Conservation (phyloP, 2,797 vertebrate species). For the Gallinago solitaria region DNA sequence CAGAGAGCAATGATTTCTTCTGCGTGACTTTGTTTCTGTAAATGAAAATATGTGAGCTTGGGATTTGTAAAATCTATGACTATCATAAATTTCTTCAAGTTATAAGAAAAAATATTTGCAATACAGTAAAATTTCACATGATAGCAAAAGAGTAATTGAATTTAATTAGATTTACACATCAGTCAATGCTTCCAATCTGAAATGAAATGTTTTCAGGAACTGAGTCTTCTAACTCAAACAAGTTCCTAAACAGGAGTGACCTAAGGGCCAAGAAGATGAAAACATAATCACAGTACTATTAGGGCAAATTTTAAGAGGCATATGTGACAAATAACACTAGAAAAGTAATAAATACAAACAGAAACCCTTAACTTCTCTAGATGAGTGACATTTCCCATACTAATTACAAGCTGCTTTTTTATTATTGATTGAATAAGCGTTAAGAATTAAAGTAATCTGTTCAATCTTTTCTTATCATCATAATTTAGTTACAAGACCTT, state of each 20-base stretch:
- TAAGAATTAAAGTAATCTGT: conserved; percentile 53
- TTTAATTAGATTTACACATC: conserved; percentile 49
- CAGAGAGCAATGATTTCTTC: conserved; percentile 38
- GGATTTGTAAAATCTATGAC: conserved; percentile 28
- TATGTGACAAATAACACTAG: not conserved
- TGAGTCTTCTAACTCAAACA: conserved; percentile 16
- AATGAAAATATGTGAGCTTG: conserved; percentile 29
- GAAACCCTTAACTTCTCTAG: conserved; percentile 3
- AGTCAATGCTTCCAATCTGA: conserved; percentile 19
- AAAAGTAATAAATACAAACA: conserved; percentile 29
- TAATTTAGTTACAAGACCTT: conserved; percentile 35
- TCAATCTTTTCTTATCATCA: conserved; percentile 23
- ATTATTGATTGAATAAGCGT: conserved; percentile 54
- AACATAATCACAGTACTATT: conserved; percentile 29
- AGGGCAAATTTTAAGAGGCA: conserved; percentile 24
- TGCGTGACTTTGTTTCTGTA: conserved; percentile 34
- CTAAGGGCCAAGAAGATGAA: not conserved
- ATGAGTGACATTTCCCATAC: conserved; percentile 20
- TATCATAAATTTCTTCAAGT: conserved; percentile 20
- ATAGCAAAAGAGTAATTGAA: conserved; percentile 25
- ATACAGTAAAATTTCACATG: conserved; percentile 16
- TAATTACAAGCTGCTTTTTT: conserved; percentile 45
- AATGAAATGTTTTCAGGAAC: conserved; percentile 46
- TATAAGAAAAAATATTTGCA: conserved; percentile 41
- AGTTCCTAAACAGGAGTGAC: conserved; percentile 36